Percentiles rank a stretch among this genome's conserved stretches.
phyloP scores from a whole-genome alignment of 2,888 invertebrate genomes.

The Netelia inedita region DNA sequence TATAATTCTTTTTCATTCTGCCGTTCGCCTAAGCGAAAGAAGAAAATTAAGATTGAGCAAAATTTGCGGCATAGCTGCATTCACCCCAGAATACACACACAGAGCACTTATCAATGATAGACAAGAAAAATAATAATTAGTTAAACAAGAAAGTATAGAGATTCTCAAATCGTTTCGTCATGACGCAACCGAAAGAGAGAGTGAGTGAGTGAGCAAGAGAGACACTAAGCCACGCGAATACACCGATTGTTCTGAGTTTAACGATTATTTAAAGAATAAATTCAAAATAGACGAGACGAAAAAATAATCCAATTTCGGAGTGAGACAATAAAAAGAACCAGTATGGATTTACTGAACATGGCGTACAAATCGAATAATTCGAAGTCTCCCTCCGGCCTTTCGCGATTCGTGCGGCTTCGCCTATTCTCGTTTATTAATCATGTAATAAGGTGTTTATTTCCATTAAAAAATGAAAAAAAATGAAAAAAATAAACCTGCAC shows the following conservation, averaged over 20 bases:
- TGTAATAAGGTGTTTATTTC: conserved; percentile 76
- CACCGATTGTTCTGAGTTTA: conserved; percentile 32
- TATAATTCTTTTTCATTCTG: conserved; percentile 22
- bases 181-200: conserved; percentile 26
- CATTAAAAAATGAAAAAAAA: conserved; percentile 66
- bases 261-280: conserved; percentile 20
- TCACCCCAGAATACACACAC: conserved; percentile 31
- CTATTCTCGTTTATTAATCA: conserved; percentile 73
- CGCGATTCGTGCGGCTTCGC: conserved; percentile 58
- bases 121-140: conserved; percentile 28
- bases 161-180: conserved; percentile 33
- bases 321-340: conserved; percentile 53
- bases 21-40: conserved; percentile 50
- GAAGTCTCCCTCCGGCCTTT: neutral
- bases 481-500: conserved; percentile 68
- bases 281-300: conserved; percentile 9
- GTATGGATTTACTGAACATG: conserved; percentile 56
- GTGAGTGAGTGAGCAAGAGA: conserved; percentile 6
- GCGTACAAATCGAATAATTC: conserved; percentile 68
- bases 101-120: conserved; percentile 49
- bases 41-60: conserved; percentile 1
- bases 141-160: conserved; percentile 37
- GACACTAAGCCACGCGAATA: conserved; percentile 43
- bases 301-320: neutral
- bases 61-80: conserved; percentile 44